Conservation (phyloP, 2,113 vertebrate species). For the Anser brachyrhynchus region DNA sequence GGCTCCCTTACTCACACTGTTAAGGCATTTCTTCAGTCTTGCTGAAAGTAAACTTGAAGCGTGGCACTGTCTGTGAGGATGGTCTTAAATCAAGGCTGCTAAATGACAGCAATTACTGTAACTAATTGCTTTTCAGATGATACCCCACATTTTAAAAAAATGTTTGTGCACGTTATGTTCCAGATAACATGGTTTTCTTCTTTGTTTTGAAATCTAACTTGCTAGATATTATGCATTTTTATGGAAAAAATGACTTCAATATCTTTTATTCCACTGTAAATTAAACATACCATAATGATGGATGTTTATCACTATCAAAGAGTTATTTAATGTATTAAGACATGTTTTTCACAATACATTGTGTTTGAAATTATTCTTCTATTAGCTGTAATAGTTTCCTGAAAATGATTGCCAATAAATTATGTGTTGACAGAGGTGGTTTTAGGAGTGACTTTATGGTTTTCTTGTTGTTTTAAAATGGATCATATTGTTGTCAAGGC, state of each 20-base stretch:
- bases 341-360: background rate
- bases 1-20: background rate
- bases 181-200: background rate
- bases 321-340: slow-evolving; percentile 8
- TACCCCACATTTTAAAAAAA: background rate
- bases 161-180: background rate
- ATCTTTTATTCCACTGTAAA: background rate
- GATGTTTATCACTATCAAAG: background rate
- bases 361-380: background rate
- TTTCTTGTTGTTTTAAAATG: slow-evolving; percentile 36
- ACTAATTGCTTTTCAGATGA: background rate
- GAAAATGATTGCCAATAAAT: slow-evolving; percentile 41
- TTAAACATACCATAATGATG: background rate
- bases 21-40: background rate
- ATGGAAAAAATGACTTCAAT: background rate
- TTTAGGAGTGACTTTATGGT: slow-evolving; percentile 9
- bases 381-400: background rate
- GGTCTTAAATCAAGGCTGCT: background rate
- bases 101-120: background rate
- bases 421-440: background rate
- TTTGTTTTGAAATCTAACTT: background rate
- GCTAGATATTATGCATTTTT: background rate
- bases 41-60: background rate
- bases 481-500: background rate
- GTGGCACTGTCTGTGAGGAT: background rate